These are phyloP conservation scores for Pachliopta kotzebuea DNA, from an alignment of 2,888 invertebrate genomes.

Conservation along the genomic window DNA sequence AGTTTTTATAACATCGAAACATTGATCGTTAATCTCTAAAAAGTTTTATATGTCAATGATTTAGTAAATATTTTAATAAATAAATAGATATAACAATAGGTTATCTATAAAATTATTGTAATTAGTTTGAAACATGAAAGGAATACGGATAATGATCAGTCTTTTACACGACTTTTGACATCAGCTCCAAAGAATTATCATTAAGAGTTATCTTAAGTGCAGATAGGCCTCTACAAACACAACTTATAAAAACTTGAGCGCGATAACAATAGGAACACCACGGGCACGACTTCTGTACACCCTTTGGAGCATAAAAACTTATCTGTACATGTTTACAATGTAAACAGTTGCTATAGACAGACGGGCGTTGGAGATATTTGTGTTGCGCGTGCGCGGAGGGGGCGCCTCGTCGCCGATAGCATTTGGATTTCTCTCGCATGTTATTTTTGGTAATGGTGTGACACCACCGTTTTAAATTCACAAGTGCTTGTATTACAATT, in stretches of 20 bases:
- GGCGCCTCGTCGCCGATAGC: constrained; percentile 12
- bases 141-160: constrained; percentile 9
- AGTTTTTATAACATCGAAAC: background rate
- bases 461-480: constrained; percentile 19
- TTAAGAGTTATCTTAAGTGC: constrained; percentile 16
- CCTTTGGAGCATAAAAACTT: constrained; percentile 25
- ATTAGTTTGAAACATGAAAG: background rate
- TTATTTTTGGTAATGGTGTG: constrained; percentile 28
- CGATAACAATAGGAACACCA: constrained; percentile 27
- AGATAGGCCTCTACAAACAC: constrained; percentile 24
- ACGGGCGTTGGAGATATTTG: constrained; percentile 25
- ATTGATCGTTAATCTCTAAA: background rate
- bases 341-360: constrained; percentile 25
- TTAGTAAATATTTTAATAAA: background rate
- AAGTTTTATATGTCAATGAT: background rate
- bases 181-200: constrained; percentile 22
- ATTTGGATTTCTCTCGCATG: constrained; percentile 19
- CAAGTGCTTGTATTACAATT: constrained; percentile 15
- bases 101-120: background rate
- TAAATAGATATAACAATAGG: background rate
- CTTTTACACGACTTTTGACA: constrained; percentile 23
- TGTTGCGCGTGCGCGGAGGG: constrained; percentile 16
- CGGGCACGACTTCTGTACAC: constrained; percentile 26
- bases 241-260: constrained; percentile 18
- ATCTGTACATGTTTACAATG: constrained; percentile 27